Evolutionary conservation across 2,888 invertebrate species (phyloP), one percentile per base, ranked within the genome.

Genomic region (Parnassius apollo): DNA sequence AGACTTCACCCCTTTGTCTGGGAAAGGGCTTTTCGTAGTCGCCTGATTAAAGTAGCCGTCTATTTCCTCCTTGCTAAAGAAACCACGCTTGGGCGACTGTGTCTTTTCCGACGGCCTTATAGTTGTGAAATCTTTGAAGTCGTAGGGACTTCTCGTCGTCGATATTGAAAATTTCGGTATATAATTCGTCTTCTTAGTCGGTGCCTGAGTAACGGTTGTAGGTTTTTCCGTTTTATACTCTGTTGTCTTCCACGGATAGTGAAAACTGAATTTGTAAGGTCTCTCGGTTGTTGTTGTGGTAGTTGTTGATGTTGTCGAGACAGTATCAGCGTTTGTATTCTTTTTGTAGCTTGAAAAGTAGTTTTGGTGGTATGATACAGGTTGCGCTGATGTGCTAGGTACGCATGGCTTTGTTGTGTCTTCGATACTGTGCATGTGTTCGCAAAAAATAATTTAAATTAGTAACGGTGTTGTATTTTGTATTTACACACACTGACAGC

Each of bases 111-210:
- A 81, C 65, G 78, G 78, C 63, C 80, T 83, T 82, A 77, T 85
- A 71, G 88, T 92, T 0, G 80, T 77, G 67, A 85, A 92, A 55
- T 91, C 90, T 75, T 91, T 85, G 73, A 92, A 92, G 68, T 91
- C 88, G 78, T 93, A 94, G 1, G 93, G 93, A 75, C 89, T 93
- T 80, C 88, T 91, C 11, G 93, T 93, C 12, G 93, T 89, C 18
- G 91, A 84, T 46, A 90, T 80, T 7, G 88, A 90, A 68, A 88
- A 90, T 76, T 86, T 91, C 68, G 88, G 86, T 61, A 85, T 79
- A 46, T 83, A 81, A 64, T 78, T 80, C 4, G 68, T 69, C 9
- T 82, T 78, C 62, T 72, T 74, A 55, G 72, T 69, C 66, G 73
- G 64, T 57, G 74, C 65, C 55, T 75, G 75, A 59, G 76, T 77